Conservation (phyloP, 1,140 invertebrate genomes). For the Trichonephila clavata region DNA sequence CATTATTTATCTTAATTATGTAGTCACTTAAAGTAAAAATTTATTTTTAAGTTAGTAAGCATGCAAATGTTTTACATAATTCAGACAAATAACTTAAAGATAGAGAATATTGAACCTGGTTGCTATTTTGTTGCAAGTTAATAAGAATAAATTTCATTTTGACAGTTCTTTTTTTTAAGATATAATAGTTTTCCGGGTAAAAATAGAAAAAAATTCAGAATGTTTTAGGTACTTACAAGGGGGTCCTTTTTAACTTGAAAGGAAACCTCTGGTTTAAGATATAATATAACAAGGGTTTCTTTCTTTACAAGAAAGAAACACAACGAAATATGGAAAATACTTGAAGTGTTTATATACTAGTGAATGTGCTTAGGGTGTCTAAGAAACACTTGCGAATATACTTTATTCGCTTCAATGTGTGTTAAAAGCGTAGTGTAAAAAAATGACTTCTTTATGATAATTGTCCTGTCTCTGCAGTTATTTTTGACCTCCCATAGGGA, state of each 20-base stretch:
- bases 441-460: neutral
- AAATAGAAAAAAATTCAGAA: no score
- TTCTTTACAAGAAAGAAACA: conserved; percentile 10
- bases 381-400: conserved; percentile 7
- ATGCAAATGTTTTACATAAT: no score
- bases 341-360: conserved; percentile 16
- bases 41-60: no score
- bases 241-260: neutral
- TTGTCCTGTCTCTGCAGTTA: neutral
- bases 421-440: conserved; percentile 18
- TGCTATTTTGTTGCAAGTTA: no score
- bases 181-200: no score
- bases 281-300: no score
- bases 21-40: no score
- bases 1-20: no score
- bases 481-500: neutral
- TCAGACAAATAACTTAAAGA: no score
- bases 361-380: conserved; percentile 10
- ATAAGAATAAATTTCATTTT: no score
- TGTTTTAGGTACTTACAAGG: neutral
- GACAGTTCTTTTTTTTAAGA: no score
- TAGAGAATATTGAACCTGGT: no score
- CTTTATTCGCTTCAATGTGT: neutral
- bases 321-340: neutral
- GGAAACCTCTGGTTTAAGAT: neutral